Percentiles rank a stretch among this genome's conserved stretches.
Conservation (phyloP, 2,797 vertebrate genomes). For the Chelonia mydas region DNA sequence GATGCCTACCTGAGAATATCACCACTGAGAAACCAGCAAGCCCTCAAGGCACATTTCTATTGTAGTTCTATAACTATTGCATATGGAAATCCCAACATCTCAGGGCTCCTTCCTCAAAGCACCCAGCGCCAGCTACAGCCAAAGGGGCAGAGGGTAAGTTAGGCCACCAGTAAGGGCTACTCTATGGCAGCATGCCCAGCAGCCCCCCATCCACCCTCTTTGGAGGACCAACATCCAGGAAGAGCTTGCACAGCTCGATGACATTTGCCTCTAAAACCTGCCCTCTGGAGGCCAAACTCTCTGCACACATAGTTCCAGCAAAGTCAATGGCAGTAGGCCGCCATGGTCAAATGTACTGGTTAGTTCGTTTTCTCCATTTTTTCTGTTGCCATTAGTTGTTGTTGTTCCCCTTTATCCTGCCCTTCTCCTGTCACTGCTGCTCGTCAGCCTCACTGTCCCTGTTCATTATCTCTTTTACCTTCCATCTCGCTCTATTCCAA, state of each 20-base stretch:
- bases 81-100: neutral
- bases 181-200: neutral
- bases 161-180: neutral
- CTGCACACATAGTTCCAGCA: neutral
- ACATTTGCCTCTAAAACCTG: neutral
- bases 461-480: too few relatives aligned
- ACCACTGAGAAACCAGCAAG: neutral
- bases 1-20: neutral
- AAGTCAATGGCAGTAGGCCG: neutral
- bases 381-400: neutral
- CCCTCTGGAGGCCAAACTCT: too few relatives aligned
- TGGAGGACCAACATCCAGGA: neutral
- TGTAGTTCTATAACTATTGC: neutral
- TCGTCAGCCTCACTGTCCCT: neutral
- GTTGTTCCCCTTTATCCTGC: neutral
- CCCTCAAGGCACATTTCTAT: neutral
- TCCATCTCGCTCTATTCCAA: too few relatives aligned
- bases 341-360: neutral
- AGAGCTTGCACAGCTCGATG: neutral
- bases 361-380: neutral
- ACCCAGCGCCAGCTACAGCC: neutral
- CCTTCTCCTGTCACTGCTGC: neutral
- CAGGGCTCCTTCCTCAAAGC: slow-evolving; percentile 1
- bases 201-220: neutral
- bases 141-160: neutral